Evolutionary conservation across 2,888 invertebrate species (phyloP), one percentile per base, ranked within the genome.

Genomic region (Cheilosia pagana): DNA sequence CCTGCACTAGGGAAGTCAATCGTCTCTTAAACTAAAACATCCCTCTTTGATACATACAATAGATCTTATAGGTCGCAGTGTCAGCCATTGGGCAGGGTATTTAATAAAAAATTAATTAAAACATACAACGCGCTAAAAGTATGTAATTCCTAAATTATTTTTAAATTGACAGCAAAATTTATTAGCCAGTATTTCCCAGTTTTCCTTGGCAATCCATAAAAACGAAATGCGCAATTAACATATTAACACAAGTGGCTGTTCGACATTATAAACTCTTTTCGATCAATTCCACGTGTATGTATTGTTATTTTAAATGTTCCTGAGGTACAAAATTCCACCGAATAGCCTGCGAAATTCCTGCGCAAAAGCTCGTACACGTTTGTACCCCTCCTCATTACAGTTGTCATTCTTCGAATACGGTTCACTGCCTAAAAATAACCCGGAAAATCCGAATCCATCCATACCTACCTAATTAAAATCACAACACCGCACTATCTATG

Each of bases 391-490:
- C 21, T 39, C 50, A 10, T 8, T 2, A 4, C 8, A 10, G 52
- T 12, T 28, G 14, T 28, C 50, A 28, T n/a, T 62, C 45, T 10
- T 35, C 31, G 31, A 35, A 12, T 35, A 35, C 10, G 21, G 45
- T 31, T 77, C 39, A 62, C 62, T 53, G 19, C 48, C 62, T 76
- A 70, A 77, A 77, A 70, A 77, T 77, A 77, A 70, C 48, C 68
- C 35, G 68, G 53, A 77, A 68, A 70, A 62, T 62, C 53, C 45
- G 68, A 60, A 52, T 8, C 62, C 35, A 70, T 55, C 48, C 48
- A 77, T 62, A 53, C n/a, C 55, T 35, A 35, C 68, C 28, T 70
- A 35, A 10, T n/a, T 55, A 43, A 4, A 43, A 39, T n/a, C 63
- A 43, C 2, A 16, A 39, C 48, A 35, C 4, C 4, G 21, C 19